Conservation (phyloP, 30 jellyfish, hydroid and myxozoan species). For the Aurelia sp. region DNA sequence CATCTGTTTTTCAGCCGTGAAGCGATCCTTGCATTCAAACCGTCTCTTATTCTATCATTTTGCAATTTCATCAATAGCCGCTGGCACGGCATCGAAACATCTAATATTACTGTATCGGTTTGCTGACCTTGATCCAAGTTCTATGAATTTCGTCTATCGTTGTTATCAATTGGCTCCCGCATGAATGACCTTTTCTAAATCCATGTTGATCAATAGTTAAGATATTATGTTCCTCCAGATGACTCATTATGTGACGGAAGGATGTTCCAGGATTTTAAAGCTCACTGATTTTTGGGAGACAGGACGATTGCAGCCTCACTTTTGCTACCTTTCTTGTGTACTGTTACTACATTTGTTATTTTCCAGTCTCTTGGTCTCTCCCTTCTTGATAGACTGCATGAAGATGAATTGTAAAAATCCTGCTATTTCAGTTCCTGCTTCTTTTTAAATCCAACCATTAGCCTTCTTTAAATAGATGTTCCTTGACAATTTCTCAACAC, state of each 20-base stretch:
- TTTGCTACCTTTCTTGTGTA: background rate
- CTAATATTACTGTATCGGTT: background rate
- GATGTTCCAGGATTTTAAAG: too few relatives aligned
- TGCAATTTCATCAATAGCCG: background rate
- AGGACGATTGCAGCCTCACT: background rate
- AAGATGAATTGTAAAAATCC: background rate
- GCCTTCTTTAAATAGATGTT: background rate
- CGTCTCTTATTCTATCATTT: background rate
- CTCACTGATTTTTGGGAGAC: too few relatives aligned
- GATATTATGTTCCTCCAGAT: background rate
- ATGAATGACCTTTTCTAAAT: background rate
- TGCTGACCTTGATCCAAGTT: conserved; percentile 9
- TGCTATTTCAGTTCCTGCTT: background rate
- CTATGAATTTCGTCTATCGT: background rate
- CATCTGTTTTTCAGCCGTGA: conserved; percentile 15
- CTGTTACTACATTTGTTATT: background rate
- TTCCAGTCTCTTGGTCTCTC: background rate
- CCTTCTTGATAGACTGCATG: background rate
- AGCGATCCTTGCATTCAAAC: background rate
- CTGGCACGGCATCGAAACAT: background rate
- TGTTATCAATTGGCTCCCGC: background rate
- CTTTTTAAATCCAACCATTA: background rate
- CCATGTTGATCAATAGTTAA: background rate
- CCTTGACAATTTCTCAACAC: conserved; percentile 8
- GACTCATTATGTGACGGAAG: background rate